Percentiles rank a stretch among this genome's conserved stretches.
phyloP scores from a whole-genome alignment of 2,888 invertebrate species.

The Lochmaea capreae region DNA sequence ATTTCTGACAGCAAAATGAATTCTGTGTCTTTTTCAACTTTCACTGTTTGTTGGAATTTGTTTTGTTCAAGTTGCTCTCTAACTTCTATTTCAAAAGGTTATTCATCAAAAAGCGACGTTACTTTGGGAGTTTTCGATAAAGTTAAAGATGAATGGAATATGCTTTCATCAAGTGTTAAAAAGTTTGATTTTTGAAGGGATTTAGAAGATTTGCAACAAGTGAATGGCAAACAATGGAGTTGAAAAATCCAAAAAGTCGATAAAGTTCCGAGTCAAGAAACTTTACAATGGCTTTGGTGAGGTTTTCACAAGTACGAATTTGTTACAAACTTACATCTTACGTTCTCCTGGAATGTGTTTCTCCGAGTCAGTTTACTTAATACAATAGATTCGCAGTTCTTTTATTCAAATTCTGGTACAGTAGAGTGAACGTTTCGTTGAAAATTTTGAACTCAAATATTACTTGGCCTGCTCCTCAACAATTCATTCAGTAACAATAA shows the following conservation, averaged over 20 bases:
- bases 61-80: slow-evolving; percentile 26
- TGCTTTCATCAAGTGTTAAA: slow-evolving; percentile 31
- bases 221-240: slow-evolving; percentile 32
- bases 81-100: slow-evolving; percentile 33
- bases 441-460: slow-evolving; percentile 8
- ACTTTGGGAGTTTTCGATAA: slow-evolving; percentile 28
- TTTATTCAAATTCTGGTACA: slow-evolving; percentile 11
- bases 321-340: slow-evolving; percentile 20
- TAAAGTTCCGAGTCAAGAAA: slow-evolving; percentile 28
- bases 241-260: slow-evolving; percentile 30
- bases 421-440: slow-evolving; percentile 6
- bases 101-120: slow-evolving; percentile 26
- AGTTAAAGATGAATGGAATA: slow-evolving; percentile 32
- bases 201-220: slow-evolving; percentile 33
- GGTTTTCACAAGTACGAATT: slow-evolving; percentile 17
- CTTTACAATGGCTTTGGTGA: slow-evolving; percentile 21
- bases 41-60: slow-evolving; percentile 5
- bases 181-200: slow-evolving; percentile 28
- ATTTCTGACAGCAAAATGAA: not conserved
- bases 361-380: slow-evolving; percentile 13
- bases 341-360: slow-evolving; percentile 8
- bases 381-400: slow-evolving; percentile 10
- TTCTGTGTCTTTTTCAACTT: not conserved
- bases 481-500: not conserved
- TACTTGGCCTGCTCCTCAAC: not conserved